A percentile compares a stretch with the other conserved stretches of the same genome.
phyloP scores from a whole-genome alignment of 2,797 vertebrate species.

The Platyrinchus mystaceus region DNA sequence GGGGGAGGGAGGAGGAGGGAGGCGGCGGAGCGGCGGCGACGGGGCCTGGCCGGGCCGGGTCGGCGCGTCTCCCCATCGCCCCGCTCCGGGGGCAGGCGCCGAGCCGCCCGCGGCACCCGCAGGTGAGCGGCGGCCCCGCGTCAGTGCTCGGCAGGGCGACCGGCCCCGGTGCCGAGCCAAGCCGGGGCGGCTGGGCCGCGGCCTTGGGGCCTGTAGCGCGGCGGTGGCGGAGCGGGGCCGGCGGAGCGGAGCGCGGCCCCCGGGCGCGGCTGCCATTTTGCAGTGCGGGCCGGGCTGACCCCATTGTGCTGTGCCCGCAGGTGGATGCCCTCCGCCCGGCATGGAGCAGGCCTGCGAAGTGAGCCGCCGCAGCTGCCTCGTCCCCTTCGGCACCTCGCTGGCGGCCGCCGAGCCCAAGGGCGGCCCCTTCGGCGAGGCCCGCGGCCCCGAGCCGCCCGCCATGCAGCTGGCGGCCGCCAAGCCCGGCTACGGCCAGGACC shows the following conservation, averaged over 20 bases:
- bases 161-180: not conserved
- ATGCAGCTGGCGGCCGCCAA: conserved; percentile 76
- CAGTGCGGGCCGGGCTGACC: conserved; percentile 42
- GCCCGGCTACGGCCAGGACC: conserved; percentile 79
- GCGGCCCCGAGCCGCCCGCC: conserved; percentile 37
- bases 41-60: conserved; percentile 68
- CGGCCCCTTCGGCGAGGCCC: conserved; percentile 79
- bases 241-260: conserved; percentile 28
- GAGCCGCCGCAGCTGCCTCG: conserved; percentile 81
- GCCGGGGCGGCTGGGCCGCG: not conserved
- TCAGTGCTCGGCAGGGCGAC: not conserved
- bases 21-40: conserved; percentile 4
- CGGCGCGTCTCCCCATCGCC: conserved; percentile 42
- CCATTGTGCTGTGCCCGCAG: conserved; percentile 77
- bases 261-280: conserved; percentile 78
- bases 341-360: conserved; percentile 86
- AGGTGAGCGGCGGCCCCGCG: conserved; percentile 13
- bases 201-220: conserved; percentile 20
- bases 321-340: conserved; percentile 82
- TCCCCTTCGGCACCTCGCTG: conserved; percentile 81
- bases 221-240: conserved; percentile 2
- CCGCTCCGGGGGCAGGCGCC: conserved; percentile 40
- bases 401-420: conserved; percentile 76
- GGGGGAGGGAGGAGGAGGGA: conserved; percentile 46
- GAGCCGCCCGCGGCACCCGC: conserved; percentile 26